A percentile compares a stretch with the other conserved stretches of the same genome.
Conservation (phyloP, 1,140 invertebrate species). For the Glossosoma conforme region DNA sequence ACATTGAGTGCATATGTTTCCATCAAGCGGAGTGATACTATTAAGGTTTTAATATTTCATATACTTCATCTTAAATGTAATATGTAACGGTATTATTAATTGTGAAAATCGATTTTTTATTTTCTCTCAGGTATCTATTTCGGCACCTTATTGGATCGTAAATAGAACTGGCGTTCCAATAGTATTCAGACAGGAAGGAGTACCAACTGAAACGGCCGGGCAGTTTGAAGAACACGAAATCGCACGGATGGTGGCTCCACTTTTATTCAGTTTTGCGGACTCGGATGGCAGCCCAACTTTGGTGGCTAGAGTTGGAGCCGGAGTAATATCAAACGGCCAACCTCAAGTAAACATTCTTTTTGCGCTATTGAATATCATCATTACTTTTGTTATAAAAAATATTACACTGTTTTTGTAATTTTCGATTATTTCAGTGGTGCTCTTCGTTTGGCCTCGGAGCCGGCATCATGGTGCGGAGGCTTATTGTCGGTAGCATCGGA, state of each 20-base stretch:
- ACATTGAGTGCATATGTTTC: constrained; percentile 64
- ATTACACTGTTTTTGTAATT: no score
- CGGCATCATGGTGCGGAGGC: constrained; percentile 60
- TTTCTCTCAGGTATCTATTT: constrained; percentile 64
- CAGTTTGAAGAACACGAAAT: constrained; percentile 94
- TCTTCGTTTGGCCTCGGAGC: constrained; percentile 75
- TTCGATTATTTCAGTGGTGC: constrained; percentile 60
- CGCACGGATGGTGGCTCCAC: constrained; percentile 85
- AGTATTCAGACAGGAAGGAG: constrained; percentile 90
- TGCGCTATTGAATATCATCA: neutral
- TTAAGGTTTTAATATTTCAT: no score
- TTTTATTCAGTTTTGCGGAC: constrained; percentile 91
- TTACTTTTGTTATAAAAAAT: constrained; percentile 1
- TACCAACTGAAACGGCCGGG: constrained; percentile 73
- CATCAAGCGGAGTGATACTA: constrained; percentile 42
- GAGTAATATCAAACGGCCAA: constrained; percentile 57
- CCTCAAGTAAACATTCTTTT: constrained; percentile 46
- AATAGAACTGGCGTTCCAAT: constrained; percentile 93
- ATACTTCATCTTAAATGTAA: no score
- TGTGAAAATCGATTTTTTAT: no score
- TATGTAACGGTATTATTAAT: no score
- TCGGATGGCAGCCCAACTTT: constrained; percentile 67
- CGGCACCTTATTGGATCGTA: constrained; percentile 90
- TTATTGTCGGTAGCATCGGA: constrained; percentile 39
- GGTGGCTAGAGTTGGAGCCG: constrained; percentile 67